Percentiles rank a stretch among this genome's conserved stretches.
These are phyloP conservation scores for Melitaea athalia DNA, from an alignment of 2,888 invertebrate species.

Conservation along the genomic window DNA sequence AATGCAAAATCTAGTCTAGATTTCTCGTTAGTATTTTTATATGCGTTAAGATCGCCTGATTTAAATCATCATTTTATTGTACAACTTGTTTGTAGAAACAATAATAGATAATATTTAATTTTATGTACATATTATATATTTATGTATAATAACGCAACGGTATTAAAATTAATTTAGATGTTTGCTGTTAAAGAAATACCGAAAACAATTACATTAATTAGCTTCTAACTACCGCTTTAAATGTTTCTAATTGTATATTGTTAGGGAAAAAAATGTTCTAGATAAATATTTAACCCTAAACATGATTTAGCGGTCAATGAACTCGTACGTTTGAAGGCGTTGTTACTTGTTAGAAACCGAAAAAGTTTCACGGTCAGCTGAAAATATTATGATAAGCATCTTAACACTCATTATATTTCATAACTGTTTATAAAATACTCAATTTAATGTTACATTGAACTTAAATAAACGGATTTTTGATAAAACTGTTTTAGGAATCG, in stretches of 20 bases:
- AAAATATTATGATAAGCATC: background rate
- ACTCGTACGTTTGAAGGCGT: background rate
- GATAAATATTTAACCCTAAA: background rate
- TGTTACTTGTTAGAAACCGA: background rate
- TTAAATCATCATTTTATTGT: too few species aligned
- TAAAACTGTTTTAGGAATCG: background rate
- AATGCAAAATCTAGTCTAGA: too few species aligned
- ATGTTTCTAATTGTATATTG: background rate
- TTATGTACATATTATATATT: too few species aligned
- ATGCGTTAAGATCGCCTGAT: too few species aligned
- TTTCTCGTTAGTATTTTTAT: too few species aligned
- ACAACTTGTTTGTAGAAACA: too few species aligned
- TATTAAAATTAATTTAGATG: too few species aligned
- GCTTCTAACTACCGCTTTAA: background rate
- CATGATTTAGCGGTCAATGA: background rate
- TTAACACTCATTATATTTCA: constrained; percentile 1
- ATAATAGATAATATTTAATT: too few species aligned
- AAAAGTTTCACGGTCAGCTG: constrained; percentile 1
- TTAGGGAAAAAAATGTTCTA: background rate
- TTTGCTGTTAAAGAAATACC: background rate
- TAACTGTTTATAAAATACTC: constrained; percentile 4
- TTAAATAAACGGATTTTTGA: background rate
- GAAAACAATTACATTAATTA: background rate
- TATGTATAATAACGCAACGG: too few species aligned
- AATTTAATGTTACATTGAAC: background rate